Base-by-base conservation (phyloP, 1,140 invertebrate species). In the Drosophila pruinosa region DNA sequence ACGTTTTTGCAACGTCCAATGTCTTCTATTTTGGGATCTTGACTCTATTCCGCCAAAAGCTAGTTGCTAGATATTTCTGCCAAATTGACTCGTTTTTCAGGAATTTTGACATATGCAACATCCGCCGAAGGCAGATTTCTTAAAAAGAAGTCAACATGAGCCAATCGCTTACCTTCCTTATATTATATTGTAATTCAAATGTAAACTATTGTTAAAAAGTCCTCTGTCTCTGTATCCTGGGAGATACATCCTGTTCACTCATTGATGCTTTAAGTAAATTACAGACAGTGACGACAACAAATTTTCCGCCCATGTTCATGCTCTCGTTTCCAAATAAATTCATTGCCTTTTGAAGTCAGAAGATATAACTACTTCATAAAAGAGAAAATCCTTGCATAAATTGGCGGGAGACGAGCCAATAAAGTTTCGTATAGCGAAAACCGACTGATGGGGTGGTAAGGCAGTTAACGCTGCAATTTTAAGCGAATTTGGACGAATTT, bases 331-430 rank as follows among this genome's bases (percentile, higher is more conserved):
- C 31, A 61, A 50, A 48, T 3, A 61, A 61, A 61, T n/a, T 48
- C 43, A 39, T 21, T 47, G 22, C 12, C 31, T 5, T 59, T 26
- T 7, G 39, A 45, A 19, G 56, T 58, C n/a, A 45, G 36, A 36
- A 50, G 58, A 19, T 62, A 52, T 4, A 50, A 24, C 34, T 47
- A 36, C 14, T 53, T 63, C 48, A 53, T 53, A 28, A 41, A 53
- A 19, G 21, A 52, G 45, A 63, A 41, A 63, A 63, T 43, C 48
- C 22, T 19, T 39, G 59, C n/a, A 53, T 53, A 41, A 63, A 63
- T 63, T 63, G 48, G 7, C 48, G 17, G 14, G 53, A 21, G 48
- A 53, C 15, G 59, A 38, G 28, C 56, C 39, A 19, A 58, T 58
- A 31, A 58, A 58, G 45, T 43, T 39, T 3, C 56, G 24, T 58